Percentiles rank a stretch among this genome's conserved stretches.
Conservation (phyloP, 2,888 invertebrate genomes). For the Agrochola litura region DNA sequence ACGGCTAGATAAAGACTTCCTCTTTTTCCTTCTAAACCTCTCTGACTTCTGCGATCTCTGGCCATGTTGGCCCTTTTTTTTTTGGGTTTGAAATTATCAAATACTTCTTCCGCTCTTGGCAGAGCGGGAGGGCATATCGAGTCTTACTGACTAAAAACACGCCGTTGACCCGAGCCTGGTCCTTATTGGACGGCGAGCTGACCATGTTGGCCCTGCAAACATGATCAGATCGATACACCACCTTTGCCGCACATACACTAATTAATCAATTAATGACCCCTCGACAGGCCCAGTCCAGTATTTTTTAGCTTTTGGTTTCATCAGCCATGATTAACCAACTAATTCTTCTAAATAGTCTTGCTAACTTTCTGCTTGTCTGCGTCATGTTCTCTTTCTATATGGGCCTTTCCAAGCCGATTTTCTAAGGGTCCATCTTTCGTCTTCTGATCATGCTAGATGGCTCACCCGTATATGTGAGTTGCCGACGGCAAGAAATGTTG, state of each 20-base stretch:
- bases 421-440: neutral
- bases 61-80: too few species aligned
- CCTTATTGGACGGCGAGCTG: too few species aligned
- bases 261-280: neutral
- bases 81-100: too few species aligned
- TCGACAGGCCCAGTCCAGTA: neutral
- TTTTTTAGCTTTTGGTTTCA: neutral
- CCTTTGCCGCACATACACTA: neutral
- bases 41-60: neutral
- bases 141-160: too few species aligned
- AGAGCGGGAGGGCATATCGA: too few species aligned
- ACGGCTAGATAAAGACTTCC: neutral
- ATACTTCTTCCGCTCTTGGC: too few species aligned
- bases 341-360: too few species aligned
- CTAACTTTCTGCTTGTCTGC: neutral
- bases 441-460: neutral
- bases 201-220: neutral
- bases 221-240: neutral
- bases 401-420: too few species aligned
- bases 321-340: neutral
- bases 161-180: too few species aligned
- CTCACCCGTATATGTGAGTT: too few species aligned
- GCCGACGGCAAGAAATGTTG: too few species aligned
- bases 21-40: neutral
- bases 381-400: neutral